These are phyloP conservation scores for Campylomormyrus tamandua DNA, from an alignment of 2,113 vertebrate genomes.

Conservation along the genomic window DNA sequence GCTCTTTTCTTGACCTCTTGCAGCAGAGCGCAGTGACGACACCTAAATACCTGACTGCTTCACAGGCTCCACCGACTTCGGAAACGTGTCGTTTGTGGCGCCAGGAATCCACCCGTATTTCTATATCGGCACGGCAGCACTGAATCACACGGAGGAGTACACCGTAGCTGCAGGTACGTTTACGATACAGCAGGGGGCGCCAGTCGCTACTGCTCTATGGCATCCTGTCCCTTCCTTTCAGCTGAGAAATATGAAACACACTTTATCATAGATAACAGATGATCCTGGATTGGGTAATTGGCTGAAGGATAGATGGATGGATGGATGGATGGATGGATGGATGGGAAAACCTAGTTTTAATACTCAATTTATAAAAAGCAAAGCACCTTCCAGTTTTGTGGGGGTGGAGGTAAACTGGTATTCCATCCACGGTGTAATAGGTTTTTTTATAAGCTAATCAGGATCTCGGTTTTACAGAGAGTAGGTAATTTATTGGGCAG, in stretches of 20 bases:
- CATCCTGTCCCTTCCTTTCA: neutral
- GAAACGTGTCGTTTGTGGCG: conserved; percentile 72
- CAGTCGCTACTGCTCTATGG: neutral
- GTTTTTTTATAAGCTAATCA: neutral
- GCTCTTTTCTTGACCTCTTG: neutral
- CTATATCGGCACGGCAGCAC: conserved; percentile 72
- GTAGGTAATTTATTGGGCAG: neutral
- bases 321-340: neutral
- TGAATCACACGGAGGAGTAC: conserved; percentile 77
- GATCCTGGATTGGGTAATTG: neutral
- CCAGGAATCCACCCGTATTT: conserved; percentile 81
- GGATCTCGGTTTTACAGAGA: neutral
- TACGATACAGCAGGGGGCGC: neutral
- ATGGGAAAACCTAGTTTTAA: neutral
- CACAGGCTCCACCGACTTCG: conserved; percentile 80
- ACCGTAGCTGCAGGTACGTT: conserved; percentile 68
- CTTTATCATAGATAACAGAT: neutral
- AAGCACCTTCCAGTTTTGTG: neutral
- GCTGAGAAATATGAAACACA: neutral
- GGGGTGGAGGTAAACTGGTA: neutral
- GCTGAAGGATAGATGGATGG: neutral
- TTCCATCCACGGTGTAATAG: neutral
- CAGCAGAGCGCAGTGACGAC: neutral
- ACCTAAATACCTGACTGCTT: neutral
- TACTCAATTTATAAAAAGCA: neutral